Evolutionary conservation across 2,888 invertebrate genomes (phyloP).

Genomic region (Yponomeuta sedellus): DNA sequence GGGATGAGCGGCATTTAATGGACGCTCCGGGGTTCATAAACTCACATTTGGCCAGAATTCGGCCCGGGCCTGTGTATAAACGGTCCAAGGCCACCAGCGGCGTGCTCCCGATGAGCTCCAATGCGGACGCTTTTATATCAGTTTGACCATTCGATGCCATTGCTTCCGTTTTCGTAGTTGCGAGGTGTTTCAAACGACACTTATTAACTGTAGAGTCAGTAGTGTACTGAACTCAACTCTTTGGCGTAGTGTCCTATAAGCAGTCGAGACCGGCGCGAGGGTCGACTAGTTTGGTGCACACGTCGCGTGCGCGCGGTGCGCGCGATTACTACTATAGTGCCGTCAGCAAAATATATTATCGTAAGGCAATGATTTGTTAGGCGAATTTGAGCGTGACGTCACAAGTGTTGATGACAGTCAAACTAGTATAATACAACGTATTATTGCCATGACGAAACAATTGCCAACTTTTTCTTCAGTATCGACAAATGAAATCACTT

Average conservation of each 20-base stretch:
- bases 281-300: conserved; percentile 16
- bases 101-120: conserved; percentile 65
- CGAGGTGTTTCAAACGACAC: not conserved
- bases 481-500: too few relatives aligned
- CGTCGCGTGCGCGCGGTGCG: not conserved
- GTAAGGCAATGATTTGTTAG: too few relatives aligned
- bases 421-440: too few relatives aligned
- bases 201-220: not conserved
- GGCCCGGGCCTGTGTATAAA: conserved; percentile 55
- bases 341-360: too few relatives aligned
- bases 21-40: conserved; percentile 70
- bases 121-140: conserved; percentile 60
- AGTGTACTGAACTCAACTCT: conserved; percentile 8
- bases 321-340: conserved; percentile 1
- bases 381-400: too few relatives aligned
- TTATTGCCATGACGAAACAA: too few relatives aligned
- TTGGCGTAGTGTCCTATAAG: not conserved
- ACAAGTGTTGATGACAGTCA: too few relatives aligned
- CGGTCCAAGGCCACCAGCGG: conserved; percentile 66
- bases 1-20: conserved; percentile 60
- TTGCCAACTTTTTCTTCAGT: too few relatives aligned
- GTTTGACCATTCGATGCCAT: conserved; percentile 33
- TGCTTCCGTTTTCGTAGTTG: not conserved
- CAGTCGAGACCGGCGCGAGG: not conserved
- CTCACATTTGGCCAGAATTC: conserved; percentile 66